These are phyloP conservation scores for Agrilus cyanescens DNA, from an alignment of 2,888 invertebrate genomes.

Conservation along the genomic window DNA sequence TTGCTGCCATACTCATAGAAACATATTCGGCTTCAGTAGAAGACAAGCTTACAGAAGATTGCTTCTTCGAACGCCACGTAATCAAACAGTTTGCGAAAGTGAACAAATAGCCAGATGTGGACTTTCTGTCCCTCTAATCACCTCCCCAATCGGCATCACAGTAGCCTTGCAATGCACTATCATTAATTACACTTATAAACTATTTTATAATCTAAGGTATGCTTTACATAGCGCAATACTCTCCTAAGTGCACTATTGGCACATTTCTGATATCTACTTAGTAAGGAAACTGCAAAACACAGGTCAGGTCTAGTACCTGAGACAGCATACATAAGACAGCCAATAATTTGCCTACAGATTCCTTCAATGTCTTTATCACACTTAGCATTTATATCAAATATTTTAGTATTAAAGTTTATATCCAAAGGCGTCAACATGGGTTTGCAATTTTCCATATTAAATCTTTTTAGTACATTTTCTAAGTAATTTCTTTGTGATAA, in stretches of 20 bases:
- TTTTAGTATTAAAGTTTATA: constrained; percentile 8
- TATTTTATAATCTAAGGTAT: too few species aligned
- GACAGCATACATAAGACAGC: constrained; percentile 13
- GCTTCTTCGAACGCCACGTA: too few species aligned
- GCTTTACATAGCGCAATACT: constrained; percentile 12
- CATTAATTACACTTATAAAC: too few species aligned
- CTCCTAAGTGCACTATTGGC: constrained; percentile 9
- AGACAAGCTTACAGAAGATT: too few species aligned
- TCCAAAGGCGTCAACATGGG: constrained; percentile 7
- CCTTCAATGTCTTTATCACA: constrained; percentile 2
- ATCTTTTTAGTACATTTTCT: constrained; percentile 5
- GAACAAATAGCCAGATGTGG: too few species aligned
- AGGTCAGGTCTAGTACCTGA: constrained; percentile 14
- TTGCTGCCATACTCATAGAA: too few species aligned
- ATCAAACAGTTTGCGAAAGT: too few species aligned
- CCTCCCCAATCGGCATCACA: too few species aligned
- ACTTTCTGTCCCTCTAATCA: too few species aligned
- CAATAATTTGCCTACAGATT: constrained; percentile 13
- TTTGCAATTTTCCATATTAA: constrained; percentile 8
- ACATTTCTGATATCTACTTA: constrained; percentile 11
- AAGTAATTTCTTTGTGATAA: constrained; percentile 7
- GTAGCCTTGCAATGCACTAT: too few species aligned
- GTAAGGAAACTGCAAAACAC: constrained; percentile 6
- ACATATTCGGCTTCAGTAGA: too few species aligned
- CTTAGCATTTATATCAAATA: constrained; percentile 3